Conservation (phyloP, 2,797 vertebrate species). For the Spinus olivaceus region DNA sequence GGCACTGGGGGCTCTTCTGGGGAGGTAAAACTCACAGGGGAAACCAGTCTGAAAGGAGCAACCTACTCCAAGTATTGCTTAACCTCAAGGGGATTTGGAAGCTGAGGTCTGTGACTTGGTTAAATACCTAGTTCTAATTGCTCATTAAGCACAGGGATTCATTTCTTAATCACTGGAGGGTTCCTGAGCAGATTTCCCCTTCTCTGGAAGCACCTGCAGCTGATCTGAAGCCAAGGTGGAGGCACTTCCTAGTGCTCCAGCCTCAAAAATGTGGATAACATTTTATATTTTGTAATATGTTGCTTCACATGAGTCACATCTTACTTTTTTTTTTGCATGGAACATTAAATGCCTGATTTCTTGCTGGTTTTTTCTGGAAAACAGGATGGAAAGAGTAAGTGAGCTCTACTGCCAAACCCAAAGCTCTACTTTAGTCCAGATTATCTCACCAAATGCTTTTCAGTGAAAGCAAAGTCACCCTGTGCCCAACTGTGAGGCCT, state of each 20-base stretch:
- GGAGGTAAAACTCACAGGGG: neutral
- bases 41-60: neutral
- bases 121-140: neutral
- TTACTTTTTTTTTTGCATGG: neutral
- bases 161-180: neutral
- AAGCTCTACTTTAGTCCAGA: neutral
- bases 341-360: neutral
- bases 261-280: neutral
- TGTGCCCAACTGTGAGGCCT: neutral
- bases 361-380: neutral
- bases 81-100: too few species aligned
- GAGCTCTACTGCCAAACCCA: neutral
- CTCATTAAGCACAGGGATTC: neutral
- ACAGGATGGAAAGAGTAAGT: neutral
- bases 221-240: neutral
- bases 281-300: neutral
- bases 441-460: neutral
- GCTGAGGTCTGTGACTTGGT: neutral
- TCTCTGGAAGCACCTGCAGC: neutral
- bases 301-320: neutral
- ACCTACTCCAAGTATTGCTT: too few species aligned
- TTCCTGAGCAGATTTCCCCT: neutral
- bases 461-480: neutral
- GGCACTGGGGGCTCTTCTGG: too few species aligned
- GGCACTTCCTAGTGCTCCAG: neutral